Evolutionary conservation across 2,888 invertebrate species (phyloP).

Genomic region (Thelaira solivaga): DNA sequence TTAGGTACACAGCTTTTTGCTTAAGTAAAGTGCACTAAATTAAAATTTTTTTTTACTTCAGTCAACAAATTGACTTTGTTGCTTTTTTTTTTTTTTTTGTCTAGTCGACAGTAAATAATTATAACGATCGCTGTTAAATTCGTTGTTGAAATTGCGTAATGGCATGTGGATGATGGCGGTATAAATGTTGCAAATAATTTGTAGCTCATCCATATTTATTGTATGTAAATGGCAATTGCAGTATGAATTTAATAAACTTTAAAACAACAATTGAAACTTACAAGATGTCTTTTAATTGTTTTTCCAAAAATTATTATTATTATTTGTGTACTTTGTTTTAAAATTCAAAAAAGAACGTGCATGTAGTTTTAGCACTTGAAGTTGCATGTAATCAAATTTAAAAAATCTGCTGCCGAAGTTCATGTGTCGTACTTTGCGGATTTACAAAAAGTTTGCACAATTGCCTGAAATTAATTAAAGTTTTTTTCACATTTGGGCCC

Average conservation of each 20-base stretch:
- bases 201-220: conserved; percentile 38
- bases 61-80: neutral
- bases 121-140: conserved; percentile 34
- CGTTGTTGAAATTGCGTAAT: conserved; percentile 31
- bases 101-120: conserved; percentile 17
- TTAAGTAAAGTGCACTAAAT: no score
- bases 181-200: conserved; percentile 31
- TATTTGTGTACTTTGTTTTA: neutral
- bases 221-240: conserved; percentile 38
- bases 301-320: neutral
- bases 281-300: neutral
- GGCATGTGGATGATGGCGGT: neutral
- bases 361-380: conserved; percentile 30
- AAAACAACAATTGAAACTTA: conserved; percentile 16
- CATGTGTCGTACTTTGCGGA: conserved; percentile 55
- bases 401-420: conserved; percentile 40
- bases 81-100: conserved; percentile 6
- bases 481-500: neutral
- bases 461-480: neutral
- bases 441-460: conserved; percentile 27
- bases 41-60: neutral
- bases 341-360: conserved; percentile 18
- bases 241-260: conserved; percentile 21
- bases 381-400: conserved; percentile 32
- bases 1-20: no score